Conservation (phyloP, 2,113 vertebrate genomes). For the Percopsis transmontana region DNA sequence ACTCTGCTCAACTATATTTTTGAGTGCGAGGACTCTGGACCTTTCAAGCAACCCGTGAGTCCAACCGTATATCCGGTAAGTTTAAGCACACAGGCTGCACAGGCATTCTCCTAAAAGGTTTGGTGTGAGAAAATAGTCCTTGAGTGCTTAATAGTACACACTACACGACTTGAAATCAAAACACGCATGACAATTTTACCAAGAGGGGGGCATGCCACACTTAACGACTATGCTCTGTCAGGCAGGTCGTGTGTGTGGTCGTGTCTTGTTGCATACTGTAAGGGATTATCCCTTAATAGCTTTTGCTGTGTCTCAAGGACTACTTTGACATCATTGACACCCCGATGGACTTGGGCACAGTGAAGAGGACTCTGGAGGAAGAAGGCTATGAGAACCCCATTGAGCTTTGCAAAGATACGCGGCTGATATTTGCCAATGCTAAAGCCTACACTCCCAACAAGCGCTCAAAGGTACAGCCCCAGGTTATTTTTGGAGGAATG, state of each 20-base stretch:
- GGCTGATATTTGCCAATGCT: conserved; percentile 94
- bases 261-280: neutral
- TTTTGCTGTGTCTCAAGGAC: conserved; percentile 79
- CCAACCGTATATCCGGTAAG: conserved; percentile 90
- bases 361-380: conserved; percentile 84
- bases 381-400: conserved; percentile 90
- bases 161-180: too few species aligned
- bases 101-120: too few species aligned
- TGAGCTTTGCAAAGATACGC: conserved; percentile 93
- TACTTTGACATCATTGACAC: conserved; percentile 91
- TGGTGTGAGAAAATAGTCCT: too few species aligned
- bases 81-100: conserved; percentile 7
- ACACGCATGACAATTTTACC: too few species aligned
- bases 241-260: neutral
- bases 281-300: neutral
- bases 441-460: conserved; percentile 97
- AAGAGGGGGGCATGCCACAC: too few species aligned
- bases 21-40: conserved; percentile 94
- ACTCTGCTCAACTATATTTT: conserved; percentile 89
- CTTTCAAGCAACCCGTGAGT: conserved; percentile 93
- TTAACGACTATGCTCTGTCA: too few species aligned
- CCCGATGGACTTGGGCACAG: conserved; percentile 94
- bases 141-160: too few species aligned
- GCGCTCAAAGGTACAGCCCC: conserved; percentile 87
- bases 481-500: neutral